phyloP scores from a whole-genome alignment of 1,140 invertebrate species.

The Catajapyx aquilonaris region DNA sequence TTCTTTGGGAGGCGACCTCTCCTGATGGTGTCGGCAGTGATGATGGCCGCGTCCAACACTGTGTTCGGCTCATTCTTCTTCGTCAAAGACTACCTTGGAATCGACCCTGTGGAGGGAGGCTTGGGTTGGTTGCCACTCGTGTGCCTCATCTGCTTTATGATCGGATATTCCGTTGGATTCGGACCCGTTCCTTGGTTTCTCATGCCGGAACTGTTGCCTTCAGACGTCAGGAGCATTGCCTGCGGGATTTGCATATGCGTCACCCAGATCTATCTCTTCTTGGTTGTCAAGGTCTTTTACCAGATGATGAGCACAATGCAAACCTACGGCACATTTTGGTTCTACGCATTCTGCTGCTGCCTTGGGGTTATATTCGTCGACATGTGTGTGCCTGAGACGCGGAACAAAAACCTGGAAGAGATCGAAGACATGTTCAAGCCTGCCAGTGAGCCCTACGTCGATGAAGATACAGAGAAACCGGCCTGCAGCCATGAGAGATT shows the following conservation, averaged over 20 bases:
- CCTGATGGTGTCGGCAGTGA: constrained; percentile 30
- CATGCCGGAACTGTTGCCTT: constrained; percentile 38
- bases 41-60: constrained; percentile 28
- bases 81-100: constrained; percentile 2
- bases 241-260: constrained; percentile 36
- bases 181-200: constrained; percentile 45
- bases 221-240: constrained; percentile 29
- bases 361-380: constrained; percentile 38
- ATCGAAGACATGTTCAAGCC: constrained; percentile 35
- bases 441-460: too few relatives aligned
- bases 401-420: constrained; percentile 50
- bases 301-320: constrained; percentile 32
- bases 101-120: constrained; percentile 10
- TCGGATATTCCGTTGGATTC: constrained; percentile 31
- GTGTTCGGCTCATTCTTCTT: constrained; percentile 21
- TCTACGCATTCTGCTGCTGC: constrained; percentile 39
- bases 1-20: constrained; percentile 30
- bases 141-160: constrained; percentile 30
- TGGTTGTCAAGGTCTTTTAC: constrained; percentile 45
- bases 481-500: neutral
- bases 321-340: constrained; percentile 35
- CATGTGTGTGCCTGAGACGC: constrained; percentile 54
- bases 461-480: neutral
- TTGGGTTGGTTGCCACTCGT: constrained; percentile 25
- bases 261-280: constrained; percentile 40